Base-by-base conservation (phyloP, 2,888 invertebrate genomes). In the Frankliniella fusca region DNA sequence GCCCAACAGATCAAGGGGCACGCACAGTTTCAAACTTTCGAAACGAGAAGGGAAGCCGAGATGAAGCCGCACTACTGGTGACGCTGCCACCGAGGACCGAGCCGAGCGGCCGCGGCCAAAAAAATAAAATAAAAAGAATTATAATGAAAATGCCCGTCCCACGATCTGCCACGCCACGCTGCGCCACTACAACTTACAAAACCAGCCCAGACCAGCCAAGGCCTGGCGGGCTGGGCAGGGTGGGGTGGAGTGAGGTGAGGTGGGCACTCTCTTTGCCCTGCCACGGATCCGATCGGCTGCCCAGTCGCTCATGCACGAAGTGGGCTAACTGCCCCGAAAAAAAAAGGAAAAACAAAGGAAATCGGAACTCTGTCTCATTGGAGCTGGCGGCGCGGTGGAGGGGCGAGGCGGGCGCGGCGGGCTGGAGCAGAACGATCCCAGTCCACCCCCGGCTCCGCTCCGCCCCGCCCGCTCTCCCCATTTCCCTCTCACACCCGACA, bases 331-430 rank as follows among this genome's bases (percentile, higher is more conserved):
- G 61, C 61, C 18, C 61, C 61, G 61, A 61, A 61, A 61, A 38
- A 61, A 61, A 61, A 18, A n/a, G n/a, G 27, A 23, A 27, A 76
- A 76, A 76, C 70, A 76, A 27, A 23, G 70, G 70, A 76, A 76
- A 23, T 76, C 70, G 70, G 70, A 76, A 76, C 27, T 76, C 70
- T 76, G 70, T 76, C 27, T 76, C 23, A 76, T 27, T 76, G 70
- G 70, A 76, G 70, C 70, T 12, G 70, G 20, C 54, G 54, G 54
- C 7, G 54, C 54, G 20, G 54, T n/a, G 54, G 38, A 38, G 38
- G 38, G 38, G 38, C 38, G 38, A 2, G 38, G 38, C 38, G 38
- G 38, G 38, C 38, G 38, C 38, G 38, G 38, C 38, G 38, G 38
- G 38, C 38, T 38, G 38, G 38, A 38, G 38, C 38, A 38, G 38